Conservation (phyloP, 2,888 invertebrate genomes). For the Caenorhabditis japonica region DNA sequence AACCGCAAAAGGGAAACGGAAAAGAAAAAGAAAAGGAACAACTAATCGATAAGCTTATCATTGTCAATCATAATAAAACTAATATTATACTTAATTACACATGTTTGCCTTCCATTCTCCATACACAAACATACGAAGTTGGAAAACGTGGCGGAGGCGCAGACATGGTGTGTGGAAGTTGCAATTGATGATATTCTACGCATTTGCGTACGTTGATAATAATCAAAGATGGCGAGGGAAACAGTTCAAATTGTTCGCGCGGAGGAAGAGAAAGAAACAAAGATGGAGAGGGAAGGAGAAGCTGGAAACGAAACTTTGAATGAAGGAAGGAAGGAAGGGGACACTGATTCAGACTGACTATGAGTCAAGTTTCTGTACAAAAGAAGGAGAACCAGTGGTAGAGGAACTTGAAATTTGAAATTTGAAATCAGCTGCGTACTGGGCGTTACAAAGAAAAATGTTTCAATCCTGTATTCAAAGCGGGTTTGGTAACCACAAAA, state of each 20-base stretch:
- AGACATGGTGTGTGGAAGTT: constrained; percentile 23
- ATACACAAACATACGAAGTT: constrained; percentile 15
- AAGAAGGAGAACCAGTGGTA: too few relatives aligned
- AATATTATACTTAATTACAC: too few relatives aligned
- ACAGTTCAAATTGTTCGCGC: constrained; percentile 26
- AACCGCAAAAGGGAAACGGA: too few relatives aligned
- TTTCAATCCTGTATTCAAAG: background rate
- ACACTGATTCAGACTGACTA: background rate
- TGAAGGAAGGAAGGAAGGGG: too few relatives aligned
- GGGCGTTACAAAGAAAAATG: constrained; percentile 5
- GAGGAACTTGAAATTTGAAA: too few relatives aligned
- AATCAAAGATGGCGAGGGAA: constrained; percentile 40
- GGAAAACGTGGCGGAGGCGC: background rate
- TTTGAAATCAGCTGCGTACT: too few relatives aligned
- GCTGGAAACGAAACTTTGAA: constrained; percentile 8
- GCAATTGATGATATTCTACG: too few relatives aligned
- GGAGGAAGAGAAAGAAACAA: constrained; percentile 1
- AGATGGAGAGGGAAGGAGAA: constrained; percentile 5
- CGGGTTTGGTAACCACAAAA: background rate
- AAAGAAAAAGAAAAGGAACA: too few relatives aligned
- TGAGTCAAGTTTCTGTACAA: too few relatives aligned
- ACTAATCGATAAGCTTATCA: too few relatives aligned
- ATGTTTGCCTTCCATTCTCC: too few relatives aligned
- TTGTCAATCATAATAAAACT: too few relatives aligned
- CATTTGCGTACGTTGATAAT: constrained; percentile 27